phyloP scores from a whole-genome alignment of 2,797 vertebrate genomes.

The Oryzias dopingdopingensis region DNA sequence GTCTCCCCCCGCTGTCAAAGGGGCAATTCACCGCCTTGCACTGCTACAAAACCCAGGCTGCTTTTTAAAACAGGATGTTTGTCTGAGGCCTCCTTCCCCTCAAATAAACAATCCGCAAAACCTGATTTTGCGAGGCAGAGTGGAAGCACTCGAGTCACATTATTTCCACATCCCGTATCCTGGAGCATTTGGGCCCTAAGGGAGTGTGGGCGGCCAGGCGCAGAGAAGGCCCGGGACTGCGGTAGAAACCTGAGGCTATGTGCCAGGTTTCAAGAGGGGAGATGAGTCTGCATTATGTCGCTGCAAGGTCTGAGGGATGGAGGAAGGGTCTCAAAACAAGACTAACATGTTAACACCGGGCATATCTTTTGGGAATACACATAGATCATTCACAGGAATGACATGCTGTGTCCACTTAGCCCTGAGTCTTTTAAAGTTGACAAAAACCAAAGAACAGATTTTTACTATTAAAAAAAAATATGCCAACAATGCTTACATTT shows the following conservation, averaged over 20 bases:
- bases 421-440: not conserved
- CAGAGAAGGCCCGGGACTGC: slow-evolving; percentile 70
- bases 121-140: slow-evolving; percentile 84
- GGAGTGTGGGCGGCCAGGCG: slow-evolving; percentile 61
- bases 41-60: slow-evolving; percentile 78
- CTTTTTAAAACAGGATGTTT: slow-evolving; percentile 93
- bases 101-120: slow-evolving; percentile 92
- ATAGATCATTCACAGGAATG: slow-evolving; percentile 3
- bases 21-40: slow-evolving; percentile 71
- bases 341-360: slow-evolving; percentile 40
- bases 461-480: slow-evolving; percentile 7
- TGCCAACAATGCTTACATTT: slow-evolving; percentile 18
- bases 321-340: slow-evolving; percentile 37
- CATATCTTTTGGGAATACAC: slow-evolving; percentile 13
- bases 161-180: slow-evolving; percentile 82
- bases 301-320: slow-evolving; percentile 42
- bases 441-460: not conserved
- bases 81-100: slow-evolving; percentile 88
- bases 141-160: slow-evolving; percentile 80
- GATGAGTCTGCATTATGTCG: slow-evolving; percentile 48
- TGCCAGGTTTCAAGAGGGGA: slow-evolving; percentile 68
- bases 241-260: slow-evolving; percentile 78
- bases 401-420: not conserved
- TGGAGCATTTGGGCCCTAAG: slow-evolving; percentile 64
- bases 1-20: slow-evolving; percentile 70